These are phyloP conservation scores for Fragum fragum DNA, from an alignment of 2,888 invertebrate species.

Conservation along the genomic window DNA sequence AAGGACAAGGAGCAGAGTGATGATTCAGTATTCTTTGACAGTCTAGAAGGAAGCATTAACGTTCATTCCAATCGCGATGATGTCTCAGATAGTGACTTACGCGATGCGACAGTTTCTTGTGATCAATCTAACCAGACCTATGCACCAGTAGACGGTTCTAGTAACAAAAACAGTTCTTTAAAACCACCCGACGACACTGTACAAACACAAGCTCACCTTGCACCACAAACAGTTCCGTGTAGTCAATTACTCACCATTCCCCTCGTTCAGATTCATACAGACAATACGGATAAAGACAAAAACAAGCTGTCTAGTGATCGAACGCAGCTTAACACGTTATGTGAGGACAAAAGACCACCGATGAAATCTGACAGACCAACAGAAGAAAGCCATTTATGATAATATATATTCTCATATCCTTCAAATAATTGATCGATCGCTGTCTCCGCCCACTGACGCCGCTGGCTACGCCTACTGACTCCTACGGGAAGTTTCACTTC, in stretches of 20 bases:
- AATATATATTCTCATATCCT: not conserved
- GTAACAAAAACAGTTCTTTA: not conserved
- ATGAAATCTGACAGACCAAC: conserved; percentile 33
- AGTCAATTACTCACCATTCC: conserved; percentile 20
- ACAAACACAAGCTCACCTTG: not conserved
- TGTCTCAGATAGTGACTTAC: not conserved
- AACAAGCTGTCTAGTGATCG: not conserved
- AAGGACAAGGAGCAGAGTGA: conserved; percentile 6
- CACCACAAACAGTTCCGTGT: not conserved
- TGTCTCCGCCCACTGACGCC: too few species aligned
- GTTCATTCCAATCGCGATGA: conserved; percentile 32
- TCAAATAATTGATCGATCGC: too few species aligned
- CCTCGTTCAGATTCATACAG: conserved; percentile 4
- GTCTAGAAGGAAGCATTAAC: conserved; percentile 28
- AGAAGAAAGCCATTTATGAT: conserved; percentile 65
- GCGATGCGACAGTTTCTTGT: conserved; percentile 19
- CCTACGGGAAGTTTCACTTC: too few species aligned
- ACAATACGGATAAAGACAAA: not conserved
- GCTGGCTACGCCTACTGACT: too few species aligned
- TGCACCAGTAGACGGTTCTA: conserved; percentile 29
- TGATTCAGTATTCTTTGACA: conserved; percentile 27
- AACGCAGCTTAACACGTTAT: conserved; percentile 8
- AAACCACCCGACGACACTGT: conserved; percentile 13
- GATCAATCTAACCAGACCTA: conserved; percentile 36
- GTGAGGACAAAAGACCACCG: conserved; percentile 41